phyloP scores from a whole-genome alignment of 1,140 invertebrate genomes.

The Diuraphis noxia region DNA sequence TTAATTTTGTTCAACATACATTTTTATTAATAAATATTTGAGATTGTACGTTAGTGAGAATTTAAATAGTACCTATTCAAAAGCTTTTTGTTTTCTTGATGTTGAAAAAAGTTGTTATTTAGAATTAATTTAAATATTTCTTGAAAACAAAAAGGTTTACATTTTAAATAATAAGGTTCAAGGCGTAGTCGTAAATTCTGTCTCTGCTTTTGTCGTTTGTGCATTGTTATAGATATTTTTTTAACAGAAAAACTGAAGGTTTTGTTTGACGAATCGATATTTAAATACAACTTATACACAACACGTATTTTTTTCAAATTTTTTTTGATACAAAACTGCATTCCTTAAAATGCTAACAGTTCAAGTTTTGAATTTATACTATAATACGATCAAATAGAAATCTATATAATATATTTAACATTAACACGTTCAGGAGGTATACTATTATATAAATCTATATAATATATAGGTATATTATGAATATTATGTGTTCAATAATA shows the following conservation, averaged over 20 bases:
- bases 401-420: background rate
- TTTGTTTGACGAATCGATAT: constrained; percentile 43
- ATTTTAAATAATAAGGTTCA: constrained; percentile 28
- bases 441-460: background rate
- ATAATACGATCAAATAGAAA: background rate
- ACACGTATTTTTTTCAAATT: constrained; percentile 22
- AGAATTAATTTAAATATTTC: constrained; percentile 34
- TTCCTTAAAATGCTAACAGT: background rate
- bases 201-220: background rate
- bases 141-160: background rate
- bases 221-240: constrained; percentile 23
- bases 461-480: background rate
- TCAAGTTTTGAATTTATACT: background rate
- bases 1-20: background rate
- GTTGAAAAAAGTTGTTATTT: background rate
- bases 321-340: constrained; percentile 15
- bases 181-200: constrained; percentile 36
- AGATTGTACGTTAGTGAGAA: background rate
- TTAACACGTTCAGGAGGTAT: background rate
- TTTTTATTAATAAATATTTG: background rate
- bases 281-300: constrained; percentile 10
- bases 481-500: background rate
- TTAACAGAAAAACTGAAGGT: constrained; percentile 19
- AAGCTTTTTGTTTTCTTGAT: background rate
- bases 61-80: constrained; percentile 25